phyloP scores from a whole-genome alignment of 2,797 vertebrate genomes.

The Anguilla megastoma region DNA sequence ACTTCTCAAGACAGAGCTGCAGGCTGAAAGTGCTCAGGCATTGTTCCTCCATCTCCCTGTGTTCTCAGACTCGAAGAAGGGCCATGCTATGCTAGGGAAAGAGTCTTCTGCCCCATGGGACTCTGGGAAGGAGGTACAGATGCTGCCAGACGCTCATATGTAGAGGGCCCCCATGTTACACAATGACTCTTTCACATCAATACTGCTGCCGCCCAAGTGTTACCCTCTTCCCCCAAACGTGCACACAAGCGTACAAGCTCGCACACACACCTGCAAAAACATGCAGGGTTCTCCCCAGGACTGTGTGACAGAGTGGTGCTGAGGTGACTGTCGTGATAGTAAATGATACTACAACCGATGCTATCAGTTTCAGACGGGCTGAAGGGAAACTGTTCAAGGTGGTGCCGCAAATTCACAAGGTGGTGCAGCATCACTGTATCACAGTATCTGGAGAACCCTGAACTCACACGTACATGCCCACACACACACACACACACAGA shows the following conservation, averaged over 20 bases:
- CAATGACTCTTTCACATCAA: constrained; percentile 33
- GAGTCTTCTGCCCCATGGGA: neutral
- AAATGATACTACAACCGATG: neutral
- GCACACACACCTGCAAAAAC: neutral
- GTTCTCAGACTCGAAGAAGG: neutral
- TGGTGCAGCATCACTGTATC: too few relatives aligned
- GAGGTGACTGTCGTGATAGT: neutral
- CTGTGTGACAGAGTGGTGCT: neutral
- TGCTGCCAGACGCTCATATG: constrained; percentile 28
- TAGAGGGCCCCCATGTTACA: neutral
- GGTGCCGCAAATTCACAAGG: too few relatives aligned
- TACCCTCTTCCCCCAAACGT: neutral
- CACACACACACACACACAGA: neutral
- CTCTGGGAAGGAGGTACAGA: neutral
- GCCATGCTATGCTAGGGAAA: neutral
- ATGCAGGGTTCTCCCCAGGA: neutral
- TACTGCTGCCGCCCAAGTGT: neutral
- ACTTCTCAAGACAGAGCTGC: neutral
- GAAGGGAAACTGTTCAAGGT: neutral
- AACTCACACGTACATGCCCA: neutral
- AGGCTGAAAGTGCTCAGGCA: neutral
- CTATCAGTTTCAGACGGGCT: neutral
- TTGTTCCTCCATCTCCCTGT: neutral
- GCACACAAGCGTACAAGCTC: neutral
- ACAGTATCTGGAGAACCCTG: neutral